Evolutionary conservation across 64 coral and sea anemone genomes (phyloP).

Genomic region (Catalaphyllia jardinei): DNA sequence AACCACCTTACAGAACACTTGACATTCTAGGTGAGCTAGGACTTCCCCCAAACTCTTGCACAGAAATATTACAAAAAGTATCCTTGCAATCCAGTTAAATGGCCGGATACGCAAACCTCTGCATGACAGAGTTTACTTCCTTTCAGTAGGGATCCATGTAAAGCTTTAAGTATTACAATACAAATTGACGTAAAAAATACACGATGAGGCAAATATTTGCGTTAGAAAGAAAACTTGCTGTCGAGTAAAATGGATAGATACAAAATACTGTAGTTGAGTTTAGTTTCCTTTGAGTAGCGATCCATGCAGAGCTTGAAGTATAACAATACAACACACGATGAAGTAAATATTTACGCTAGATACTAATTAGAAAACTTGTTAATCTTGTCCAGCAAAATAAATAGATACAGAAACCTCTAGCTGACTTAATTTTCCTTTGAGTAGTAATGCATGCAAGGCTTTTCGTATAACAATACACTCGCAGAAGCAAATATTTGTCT

Average conservation of each 20-base stretch:
- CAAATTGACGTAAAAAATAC: not conserved
- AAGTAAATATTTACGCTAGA: not conserved
- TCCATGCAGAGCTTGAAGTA: not conserved
- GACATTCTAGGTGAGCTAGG: no score
- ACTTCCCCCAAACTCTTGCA: no score
- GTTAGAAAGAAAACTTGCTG: no score
- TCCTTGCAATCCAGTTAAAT: no score
- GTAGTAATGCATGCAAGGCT: not conserved
- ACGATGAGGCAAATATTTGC: constrained; percentile 12
- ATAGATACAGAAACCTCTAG: not conserved
- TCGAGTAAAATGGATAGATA: no score
- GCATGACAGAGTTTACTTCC: not conserved
- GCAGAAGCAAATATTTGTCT: not conserved
- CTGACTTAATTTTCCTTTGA: not conserved
- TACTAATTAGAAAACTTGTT: no score
- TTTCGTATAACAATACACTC: not conserved
- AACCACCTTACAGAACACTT: no score
- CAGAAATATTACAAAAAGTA: no score
- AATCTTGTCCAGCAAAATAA: not conserved
- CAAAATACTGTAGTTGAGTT: no score
- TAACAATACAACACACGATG: not conserved
- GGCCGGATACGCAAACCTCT: not conserved
- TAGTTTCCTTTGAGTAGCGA: no score
- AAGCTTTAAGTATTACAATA: not conserved
- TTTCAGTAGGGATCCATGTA: not conserved